Base-by-base conservation (phyloP, 1,140 invertebrate species). In the Drosophila littoralis region DNA sequence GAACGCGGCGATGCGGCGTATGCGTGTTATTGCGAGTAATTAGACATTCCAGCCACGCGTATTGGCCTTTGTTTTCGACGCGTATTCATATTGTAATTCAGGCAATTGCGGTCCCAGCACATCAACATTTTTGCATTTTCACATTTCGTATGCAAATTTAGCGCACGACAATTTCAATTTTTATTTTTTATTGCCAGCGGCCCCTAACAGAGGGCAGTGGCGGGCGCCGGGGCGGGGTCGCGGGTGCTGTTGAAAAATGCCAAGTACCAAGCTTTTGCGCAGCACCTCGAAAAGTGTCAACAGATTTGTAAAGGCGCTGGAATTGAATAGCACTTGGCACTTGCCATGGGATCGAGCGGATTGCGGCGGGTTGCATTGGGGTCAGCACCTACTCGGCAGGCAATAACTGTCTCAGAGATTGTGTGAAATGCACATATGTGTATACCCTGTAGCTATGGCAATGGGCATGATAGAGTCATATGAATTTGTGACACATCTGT, bases 281-380 rank as follows among this genome's bases (percentile, higher is more conserved):
- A 81, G 73, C 79, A 52, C 54, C 70, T 74, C 50, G 9, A 64
- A 68, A 78, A 78, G 61, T 81, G 81, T 85, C 82, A 85, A 85
- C 69, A 85, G 69, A 85, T 83, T 79, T 79, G 60, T 58, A 74
- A 55, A 82, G 60, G 50, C 38, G 43, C 68, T 61, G 67, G 58
- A 50, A 79, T 67, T 75, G 46, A 50, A 33, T 48, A 50, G 42
- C 45, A 9, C 35, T 12, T 28, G 22, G 22, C 22, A 28, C 22
- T 28, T 28, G 22, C 22, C 38, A 28, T 28, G 48, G n/a, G 28
- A 65, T 54, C 50, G 50, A 42, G 51, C 63, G 51, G 54, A 46
- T 57, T 35, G 52, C 40, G 54, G 38, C 65, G 52, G 60, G 17
- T 28, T n/a, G 65, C 65, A 59, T 40, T 67, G 59, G 73, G 76